These are phyloP conservation scores for Gobiocypris rarus DNA, from an alignment of 2,113 vertebrate genomes.

Conservation along the genomic window DNA sequence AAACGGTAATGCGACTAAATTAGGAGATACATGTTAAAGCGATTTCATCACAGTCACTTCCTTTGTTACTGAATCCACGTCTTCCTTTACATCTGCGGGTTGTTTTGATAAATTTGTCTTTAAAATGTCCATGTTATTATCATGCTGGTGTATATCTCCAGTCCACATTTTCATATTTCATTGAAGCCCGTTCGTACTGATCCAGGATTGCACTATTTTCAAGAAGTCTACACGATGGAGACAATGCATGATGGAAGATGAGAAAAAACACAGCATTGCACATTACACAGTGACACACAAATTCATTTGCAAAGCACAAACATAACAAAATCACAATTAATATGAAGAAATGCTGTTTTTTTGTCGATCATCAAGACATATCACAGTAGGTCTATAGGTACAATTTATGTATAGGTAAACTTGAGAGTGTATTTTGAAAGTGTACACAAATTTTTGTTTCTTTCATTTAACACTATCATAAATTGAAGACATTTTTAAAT, in stretches of 20 bases:
- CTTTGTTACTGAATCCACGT: conserved; percentile 75
- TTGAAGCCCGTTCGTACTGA: conserved; percentile 85
- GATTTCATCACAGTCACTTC: conserved; percentile 61
- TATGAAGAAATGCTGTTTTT: neutral
- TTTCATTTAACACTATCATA: neutral
- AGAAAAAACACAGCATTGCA: conserved; percentile 67
- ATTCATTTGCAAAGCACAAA: conserved; percentile 45
- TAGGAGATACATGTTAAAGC: conserved; percentile 61
- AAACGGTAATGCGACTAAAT: conserved; percentile 46
- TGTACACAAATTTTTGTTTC: neutral
- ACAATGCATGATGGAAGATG: conserved; percentile 85
- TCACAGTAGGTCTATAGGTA: neutral
- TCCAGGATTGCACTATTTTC: conserved; percentile 88
- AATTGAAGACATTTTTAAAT: neutral
- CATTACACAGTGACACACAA: conserved; percentile 54
- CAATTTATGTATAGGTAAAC: neutral
- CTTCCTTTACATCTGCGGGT: conserved; percentile 66
- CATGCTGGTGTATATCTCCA: conserved; percentile 85
- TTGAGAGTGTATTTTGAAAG: neutral
- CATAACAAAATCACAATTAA: conserved; percentile 8
- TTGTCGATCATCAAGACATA: neutral
- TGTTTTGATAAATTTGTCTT: conserved; percentile 57
- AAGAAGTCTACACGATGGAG: conserved; percentile 93
- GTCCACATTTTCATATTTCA: conserved; percentile 84
- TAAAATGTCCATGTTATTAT: conserved; percentile 81